Conservation (phyloP, 2,888 invertebrate species). For the Drosophila nr. perissopoda region DNA sequence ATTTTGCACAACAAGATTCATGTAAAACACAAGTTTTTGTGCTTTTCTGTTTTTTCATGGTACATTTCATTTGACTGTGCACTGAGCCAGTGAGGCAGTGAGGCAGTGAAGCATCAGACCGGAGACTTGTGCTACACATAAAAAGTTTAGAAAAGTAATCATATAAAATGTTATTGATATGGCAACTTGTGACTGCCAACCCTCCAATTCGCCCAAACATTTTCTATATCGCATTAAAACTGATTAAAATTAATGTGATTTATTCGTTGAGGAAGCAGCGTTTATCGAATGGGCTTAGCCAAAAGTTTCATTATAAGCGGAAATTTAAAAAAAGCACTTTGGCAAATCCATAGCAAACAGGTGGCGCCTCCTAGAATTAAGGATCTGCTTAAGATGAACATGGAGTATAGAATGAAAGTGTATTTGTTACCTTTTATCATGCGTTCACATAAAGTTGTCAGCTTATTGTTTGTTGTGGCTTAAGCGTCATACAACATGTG, state of each 20-base stretch:
- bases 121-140: slow-evolving; percentile 51
- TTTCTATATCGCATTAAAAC: slow-evolving; percentile 46
- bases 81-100: slow-evolving; percentile 3
- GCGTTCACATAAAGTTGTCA: background rate
- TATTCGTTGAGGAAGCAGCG: background rate
- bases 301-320: background rate
- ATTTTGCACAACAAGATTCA: slow-evolving; percentile 7
- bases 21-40: slow-evolving; percentile 51
- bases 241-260: slow-evolving; percentile 66
- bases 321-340: background rate
- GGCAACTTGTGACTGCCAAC: slow-evolving; percentile 45
- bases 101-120: slow-evolving; percentile 36
- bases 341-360: background rate
- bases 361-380: background rate
- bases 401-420: background rate
- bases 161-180: slow-evolving; percentile 78
- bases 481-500: background rate
- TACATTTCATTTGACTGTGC: slow-evolving; percentile 68
- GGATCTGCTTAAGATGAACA: background rate
- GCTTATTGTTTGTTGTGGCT: background rate
- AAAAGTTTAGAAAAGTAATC: slow-evolving; percentile 80
- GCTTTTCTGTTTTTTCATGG: slow-evolving; percentile 60
- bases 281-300: background rate
- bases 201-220: background rate
- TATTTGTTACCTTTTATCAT: background rate